Percentiles rank a stretch among this genome's conserved stretches.
Conservation (phyloP, 2,797 vertebrate genomes). For the Falco novaeseelandiae region DNA sequence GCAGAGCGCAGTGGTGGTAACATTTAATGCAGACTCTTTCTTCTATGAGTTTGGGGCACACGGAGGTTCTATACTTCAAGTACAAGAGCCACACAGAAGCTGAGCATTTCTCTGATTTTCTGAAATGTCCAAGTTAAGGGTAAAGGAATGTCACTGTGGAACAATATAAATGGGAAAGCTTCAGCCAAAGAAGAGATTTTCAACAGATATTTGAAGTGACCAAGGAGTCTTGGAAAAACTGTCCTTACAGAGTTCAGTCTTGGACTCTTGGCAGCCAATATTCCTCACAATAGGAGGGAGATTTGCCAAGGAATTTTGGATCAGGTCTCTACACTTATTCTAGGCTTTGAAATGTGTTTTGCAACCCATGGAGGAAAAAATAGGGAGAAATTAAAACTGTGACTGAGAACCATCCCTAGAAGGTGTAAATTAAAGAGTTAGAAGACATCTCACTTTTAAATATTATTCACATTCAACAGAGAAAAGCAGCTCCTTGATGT, state of each 20-base stretch:
- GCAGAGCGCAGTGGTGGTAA: not conserved
- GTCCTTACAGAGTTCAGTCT: not conserved
- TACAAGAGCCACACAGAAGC: not conserved
- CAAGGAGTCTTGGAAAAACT: not conserved
- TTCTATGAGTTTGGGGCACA: not conserved
- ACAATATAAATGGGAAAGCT: not conserved
- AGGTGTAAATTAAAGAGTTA: constrained; percentile 71
- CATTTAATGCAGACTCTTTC: not conserved
- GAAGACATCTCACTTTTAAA: constrained; percentile 54
- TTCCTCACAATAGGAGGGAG: constrained; percentile 35
- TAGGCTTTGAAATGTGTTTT: constrained; percentile 38
- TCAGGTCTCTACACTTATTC: not conserved
- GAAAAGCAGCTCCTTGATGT: constrained; percentile 17
- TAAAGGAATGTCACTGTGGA: not conserved
- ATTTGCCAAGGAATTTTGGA: constrained; percentile 44
- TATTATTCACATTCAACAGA: constrained; percentile 50
- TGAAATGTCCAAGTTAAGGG: not conserved
- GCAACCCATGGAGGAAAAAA: constrained; percentile 3
- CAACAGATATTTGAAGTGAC: not conserved
- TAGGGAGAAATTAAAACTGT: constrained; percentile 8
- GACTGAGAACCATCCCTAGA: constrained; percentile 35
- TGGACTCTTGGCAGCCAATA: not conserved
- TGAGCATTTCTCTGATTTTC: not conserved
- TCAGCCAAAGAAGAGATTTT: not conserved
- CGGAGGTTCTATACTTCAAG: not conserved